Base-by-base conservation (phyloP, 2,797 vertebrate species). In the Alectoris magna region DNA sequence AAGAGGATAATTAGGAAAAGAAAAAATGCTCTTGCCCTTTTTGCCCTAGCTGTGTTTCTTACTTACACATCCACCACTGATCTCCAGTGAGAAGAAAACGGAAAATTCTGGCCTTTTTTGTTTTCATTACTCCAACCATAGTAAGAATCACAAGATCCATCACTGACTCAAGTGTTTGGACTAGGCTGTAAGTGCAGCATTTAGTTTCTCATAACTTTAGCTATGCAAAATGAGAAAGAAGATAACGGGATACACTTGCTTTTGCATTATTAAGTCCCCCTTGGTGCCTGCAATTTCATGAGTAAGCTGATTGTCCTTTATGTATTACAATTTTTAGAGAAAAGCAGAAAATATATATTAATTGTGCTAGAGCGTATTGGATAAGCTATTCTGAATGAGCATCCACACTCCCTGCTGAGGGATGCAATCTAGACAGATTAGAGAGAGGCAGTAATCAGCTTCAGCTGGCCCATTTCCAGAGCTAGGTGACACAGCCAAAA, bases 1-100 rank as follows among this genome's bases (percentile, higher is more conserved):
- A 66, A 91, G 55, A 88, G 56, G 34, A 93, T 88, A 96, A 96
- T 93, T 92, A 93, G 19, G 56, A 77, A 62, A 95, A 93, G 68
- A 76, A 93, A 80, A 91, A 94, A 93, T 58, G 14, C 48, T 62
- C 38, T 81, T 90, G 85, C n/a, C 46, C 51, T 79, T 90, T 59
- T 66, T 72, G 31, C 62, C 82, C 62, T 87, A 93, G 93, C 62
- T 94, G 83, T 55, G 56, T 90, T 92, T 92, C 71, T 78, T 85
- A 62, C 34, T 88, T 29, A 36, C 14, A 43, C 55, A 68, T 41
- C 56, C 24, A 11, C 41, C 66, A 55, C 4, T 77, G 68, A 87
- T 87, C 90, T 90, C 71, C 46, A 74, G 71, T 27, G 82, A 58
- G 55, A 19, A 92, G 64, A 86, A 93, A 84, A 81, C 21, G 0